These are phyloP conservation scores for Vanessa cardui DNA, from an alignment of 2,888 invertebrate genomes.

Conservation along the genomic window DNA sequence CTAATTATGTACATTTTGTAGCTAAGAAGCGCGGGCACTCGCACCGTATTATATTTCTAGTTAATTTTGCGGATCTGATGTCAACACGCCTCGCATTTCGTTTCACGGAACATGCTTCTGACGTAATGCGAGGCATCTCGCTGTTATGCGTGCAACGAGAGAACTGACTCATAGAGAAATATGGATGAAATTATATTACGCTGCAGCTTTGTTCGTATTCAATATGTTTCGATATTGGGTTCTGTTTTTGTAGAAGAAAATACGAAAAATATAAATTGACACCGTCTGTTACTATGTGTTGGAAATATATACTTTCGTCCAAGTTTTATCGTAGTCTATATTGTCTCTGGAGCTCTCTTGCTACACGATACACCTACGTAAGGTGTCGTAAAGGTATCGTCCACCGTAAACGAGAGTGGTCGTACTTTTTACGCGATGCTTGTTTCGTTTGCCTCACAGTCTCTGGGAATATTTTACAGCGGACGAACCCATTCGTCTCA, in stretches of 20 bases:
- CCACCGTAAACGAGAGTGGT: slow-evolving; percentile 63
- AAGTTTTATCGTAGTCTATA: slow-evolving; percentile 28
- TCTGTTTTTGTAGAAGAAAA: slow-evolving; percentile 2
- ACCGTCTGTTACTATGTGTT: slow-evolving; percentile 14
- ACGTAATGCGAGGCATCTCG: slow-evolving; percentile 14
- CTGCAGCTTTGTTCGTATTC: slow-evolving; percentile 5
- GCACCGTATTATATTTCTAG: slow-evolving; percentile 73
- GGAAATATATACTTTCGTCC: slow-evolving; percentile 16
- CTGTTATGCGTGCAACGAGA: slow-evolving; percentile 16
- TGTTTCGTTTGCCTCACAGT: slow-evolving; percentile 57
- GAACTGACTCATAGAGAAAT: slow-evolving; percentile 10
- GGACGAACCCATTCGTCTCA: slow-evolving; percentile 56
- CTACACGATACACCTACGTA: slow-evolving; percentile 14
- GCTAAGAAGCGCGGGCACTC: slow-evolving; percentile 67
- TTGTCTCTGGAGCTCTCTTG: slow-evolving; percentile 16
- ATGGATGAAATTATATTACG: slow-evolving; percentile 3
- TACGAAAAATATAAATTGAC: slow-evolving; percentile 14
- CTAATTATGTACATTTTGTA: slow-evolving; percentile 81
- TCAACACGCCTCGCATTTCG: slow-evolving; percentile 48
- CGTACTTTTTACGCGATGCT: slow-evolving; percentile 63
- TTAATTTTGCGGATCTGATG: slow-evolving; percentile 72
- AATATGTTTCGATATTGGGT: slow-evolving; percentile 6
- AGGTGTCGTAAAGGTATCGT: slow-evolving; percentile 44
- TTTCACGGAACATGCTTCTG: slow-evolving; percentile 27
- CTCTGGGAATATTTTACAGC: slow-evolving; percentile 67